Conservation (phyloP, 1,140 invertebrate species). For the Drosophila carrolli region DNA sequence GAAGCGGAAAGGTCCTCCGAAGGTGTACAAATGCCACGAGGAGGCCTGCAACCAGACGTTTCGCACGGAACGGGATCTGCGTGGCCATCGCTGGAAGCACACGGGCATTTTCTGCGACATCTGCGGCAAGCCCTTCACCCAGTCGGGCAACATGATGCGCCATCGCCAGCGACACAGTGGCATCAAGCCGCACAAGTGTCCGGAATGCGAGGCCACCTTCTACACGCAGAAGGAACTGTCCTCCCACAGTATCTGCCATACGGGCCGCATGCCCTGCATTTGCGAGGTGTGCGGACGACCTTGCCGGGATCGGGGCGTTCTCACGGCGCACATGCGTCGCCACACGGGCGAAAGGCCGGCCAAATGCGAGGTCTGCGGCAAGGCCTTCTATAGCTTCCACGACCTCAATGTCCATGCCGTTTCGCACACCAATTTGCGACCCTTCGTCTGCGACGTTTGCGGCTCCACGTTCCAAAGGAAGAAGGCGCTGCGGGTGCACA, state of each 20-base stretch:
- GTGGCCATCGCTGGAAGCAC: conserved; percentile 75
- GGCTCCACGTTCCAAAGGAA: conserved; percentile 81
- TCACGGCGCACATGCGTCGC: conserved; percentile 89
- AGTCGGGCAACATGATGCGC: conserved; percentile 76
- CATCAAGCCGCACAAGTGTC: conserved; percentile 75
- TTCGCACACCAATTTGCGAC: conserved; percentile 85
- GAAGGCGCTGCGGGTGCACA: conserved; percentile 77
- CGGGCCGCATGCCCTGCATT: conserved; percentile 72
- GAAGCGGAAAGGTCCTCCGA: conserved; percentile 39
- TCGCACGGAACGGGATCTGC: conserved; percentile 67
- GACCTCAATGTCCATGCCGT: conserved; percentile 83
- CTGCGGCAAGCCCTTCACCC: conserved; percentile 74
- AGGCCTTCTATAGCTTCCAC: conserved; percentile 73
- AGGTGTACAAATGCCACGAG: conserved; percentile 57
- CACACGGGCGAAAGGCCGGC: conserved; percentile 92
- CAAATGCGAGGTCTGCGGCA: conserved; percentile 86
- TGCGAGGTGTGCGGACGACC: conserved; percentile 75
- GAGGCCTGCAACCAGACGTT: conserved; percentile 66
- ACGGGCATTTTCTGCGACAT: conserved; percentile 80
- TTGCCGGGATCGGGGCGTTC: conserved; percentile 81
- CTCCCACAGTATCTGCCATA: conserved; percentile 76
- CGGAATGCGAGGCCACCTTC: conserved; percentile 67
- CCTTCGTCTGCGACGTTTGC: conserved; percentile 85
- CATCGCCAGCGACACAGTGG: conserved; percentile 77
- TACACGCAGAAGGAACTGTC: conserved; percentile 76